Evolutionary conservation across 2,888 invertebrate species (phyloP).

Genomic region (Archips xylosteana): DNA sequence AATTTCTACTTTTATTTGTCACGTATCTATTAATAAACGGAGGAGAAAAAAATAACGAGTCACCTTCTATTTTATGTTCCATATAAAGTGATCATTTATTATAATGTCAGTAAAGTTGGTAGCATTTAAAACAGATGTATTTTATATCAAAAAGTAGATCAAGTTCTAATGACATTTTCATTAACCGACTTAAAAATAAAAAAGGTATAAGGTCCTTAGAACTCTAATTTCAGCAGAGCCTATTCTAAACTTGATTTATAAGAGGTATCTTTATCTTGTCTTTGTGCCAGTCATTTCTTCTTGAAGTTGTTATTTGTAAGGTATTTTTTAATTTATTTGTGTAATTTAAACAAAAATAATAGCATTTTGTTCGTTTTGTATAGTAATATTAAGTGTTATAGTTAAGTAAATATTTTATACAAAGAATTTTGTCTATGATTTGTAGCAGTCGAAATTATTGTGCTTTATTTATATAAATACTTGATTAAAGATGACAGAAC

Average conservation of each 20-base stretch:
- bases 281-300: constrained; percentile 35
- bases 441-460: not conserved
- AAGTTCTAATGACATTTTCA: no score
- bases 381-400: constrained; percentile 54
- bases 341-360: constrained; percentile 33
- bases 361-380: constrained; percentile 50
- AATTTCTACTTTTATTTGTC: not conserved
- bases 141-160: no score
- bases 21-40: not conserved
- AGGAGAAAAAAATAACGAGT: no score
- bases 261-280: not conserved
- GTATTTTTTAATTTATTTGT: constrained; percentile 22
- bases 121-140: no score
- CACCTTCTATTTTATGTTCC: no score
- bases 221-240: not conserved
- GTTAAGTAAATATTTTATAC: constrained; percentile 47
- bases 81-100: no score
- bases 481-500: no score
- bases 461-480: not conserved
- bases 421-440: not conserved
- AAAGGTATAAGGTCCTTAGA: no score
- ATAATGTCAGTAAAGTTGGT: no score
- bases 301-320: constrained; percentile 11
- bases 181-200: no score
- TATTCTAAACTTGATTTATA: not conserved